Evolutionary conservation across 1,140 invertebrate species (phyloP).

Genomic region (Anastrepha ludens): DNA sequence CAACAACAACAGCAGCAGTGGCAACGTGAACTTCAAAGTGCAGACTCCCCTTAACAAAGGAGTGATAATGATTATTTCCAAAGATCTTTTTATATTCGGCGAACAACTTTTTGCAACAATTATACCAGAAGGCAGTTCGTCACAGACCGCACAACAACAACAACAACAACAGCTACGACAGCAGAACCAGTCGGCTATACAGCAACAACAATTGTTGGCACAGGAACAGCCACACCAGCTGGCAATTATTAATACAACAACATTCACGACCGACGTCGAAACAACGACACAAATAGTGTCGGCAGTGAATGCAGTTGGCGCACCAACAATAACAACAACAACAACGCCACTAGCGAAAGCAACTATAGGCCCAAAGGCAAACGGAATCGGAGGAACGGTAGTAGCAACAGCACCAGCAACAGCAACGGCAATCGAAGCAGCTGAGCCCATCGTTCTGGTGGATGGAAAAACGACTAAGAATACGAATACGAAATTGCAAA

Average conservation of each 20-base stretch:
- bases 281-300: constrained; percentile 59
- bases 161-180: constrained; percentile 50
- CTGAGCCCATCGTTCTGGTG: neutral
- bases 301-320: constrained; percentile 71
- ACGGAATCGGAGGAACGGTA: constrained; percentile 52
- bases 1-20: neutral
- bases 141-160: constrained; percentile 61
- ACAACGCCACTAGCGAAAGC: constrained; percentile 15
- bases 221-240: constrained; percentile 56
- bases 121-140: constrained; percentile 71
- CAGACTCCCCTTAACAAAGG: constrained; percentile 62
- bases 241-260: constrained; percentile 61
- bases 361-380: constrained; percentile 54
- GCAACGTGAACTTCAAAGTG: neutral
- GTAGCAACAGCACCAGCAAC: constrained; percentile 29
- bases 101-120: constrained; percentile 74
- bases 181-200: neutral
- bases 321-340: constrained; percentile 63
- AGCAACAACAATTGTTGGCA: constrained; percentile 35
- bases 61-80: constrained; percentile 74
- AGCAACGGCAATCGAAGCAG: neutral
- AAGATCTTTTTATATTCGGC: constrained; percentile 74
- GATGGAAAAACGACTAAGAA: neutral
- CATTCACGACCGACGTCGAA: constrained; percentile 55
- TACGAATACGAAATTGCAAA: constrained; percentile 62